A percentile compares a stretch with the other conserved stretches of the same genome.
These are phyloP conservation scores for Chaetura pelagica DNA, from an alignment of 2,113 vertebrate species.

Conservation along the genomic window DNA sequence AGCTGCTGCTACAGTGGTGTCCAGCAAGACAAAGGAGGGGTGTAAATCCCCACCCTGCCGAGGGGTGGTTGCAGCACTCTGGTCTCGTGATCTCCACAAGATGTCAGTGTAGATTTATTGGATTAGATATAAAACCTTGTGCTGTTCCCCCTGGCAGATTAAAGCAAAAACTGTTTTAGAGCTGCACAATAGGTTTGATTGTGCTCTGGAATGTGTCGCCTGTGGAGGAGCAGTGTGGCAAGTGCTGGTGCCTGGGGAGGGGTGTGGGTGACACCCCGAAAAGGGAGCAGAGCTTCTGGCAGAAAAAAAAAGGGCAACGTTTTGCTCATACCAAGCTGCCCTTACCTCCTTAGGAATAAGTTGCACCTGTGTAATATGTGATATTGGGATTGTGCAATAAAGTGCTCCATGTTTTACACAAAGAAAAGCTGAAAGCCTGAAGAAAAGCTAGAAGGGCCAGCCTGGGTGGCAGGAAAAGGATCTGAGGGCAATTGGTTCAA, in stretches of 20 bases:
- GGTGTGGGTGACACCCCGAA: neutral
- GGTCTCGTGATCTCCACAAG: slow-evolving; percentile 59
- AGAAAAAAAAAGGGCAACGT: fast-evolving
- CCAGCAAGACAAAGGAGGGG: fast-evolving
- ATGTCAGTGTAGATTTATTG: slow-evolving; percentile 69
- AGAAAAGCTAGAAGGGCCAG: neutral
- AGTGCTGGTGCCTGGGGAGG: fast-evolving
- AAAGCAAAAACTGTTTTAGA: slow-evolving; percentile 9
- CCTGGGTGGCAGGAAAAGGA: neutral
- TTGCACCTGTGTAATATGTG: neutral
- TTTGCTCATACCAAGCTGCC: neutral
- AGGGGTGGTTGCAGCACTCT: neutral
- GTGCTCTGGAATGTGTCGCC: neutral
- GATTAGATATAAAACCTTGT: slow-evolving; percentile 9
- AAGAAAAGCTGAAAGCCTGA: neutral
- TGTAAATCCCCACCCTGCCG: neutral
- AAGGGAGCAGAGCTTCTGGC: neutral
- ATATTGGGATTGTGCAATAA: neutral
- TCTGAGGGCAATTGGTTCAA: neutral
- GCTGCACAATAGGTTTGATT: slow-evolving; percentile 47
- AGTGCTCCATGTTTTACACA: neutral
- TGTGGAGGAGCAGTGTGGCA: fast-evolving
- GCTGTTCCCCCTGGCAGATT: neutral
- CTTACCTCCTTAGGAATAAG: neutral
- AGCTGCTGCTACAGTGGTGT: fast-evolving